Base-by-base conservation (phyloP, 2,113 vertebrate species). In the Halcyon senegalensis region DNA sequence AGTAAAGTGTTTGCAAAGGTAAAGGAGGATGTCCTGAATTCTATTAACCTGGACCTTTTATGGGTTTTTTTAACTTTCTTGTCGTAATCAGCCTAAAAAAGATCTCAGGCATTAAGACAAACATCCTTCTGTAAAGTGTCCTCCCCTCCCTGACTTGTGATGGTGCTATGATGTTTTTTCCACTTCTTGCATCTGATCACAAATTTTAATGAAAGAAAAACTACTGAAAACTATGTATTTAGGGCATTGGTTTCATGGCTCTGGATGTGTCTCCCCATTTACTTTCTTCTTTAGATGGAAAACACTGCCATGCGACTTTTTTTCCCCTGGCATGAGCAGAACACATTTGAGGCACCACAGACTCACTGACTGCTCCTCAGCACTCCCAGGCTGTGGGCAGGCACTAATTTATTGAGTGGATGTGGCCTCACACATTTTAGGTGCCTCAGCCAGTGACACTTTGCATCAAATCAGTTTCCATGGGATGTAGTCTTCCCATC, bases 401-500 rank as follows among this genome's bases (percentile, higher is more conserved):
- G 33, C 0, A 0, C 23, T 50, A 13, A 3, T 64, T 31, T 43
- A 51, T 48, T 0, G 2, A 24, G 23, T 35, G 6, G 11, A 35
- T 70, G 43, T 60, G 39, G 28, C 31, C 68, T 58, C 50, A 69
- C n/a, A 9, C 13, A 9, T 15, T 24, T 21, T 7, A 33, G 31
- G 9, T 50, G 5, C 25, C 25, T 69, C 43, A n/a, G 18, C 41
- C 44, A 24, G 25, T 19, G 44, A 39, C 0, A 5, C 33, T 27
- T 75, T 30, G 8, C 17, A 30, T 53, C 35, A 15, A 41, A 16
- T 33, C 0, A 0, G 0, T 60, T 56, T 62, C 35, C 1, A 2
- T 44, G 39, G 43, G 18, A 67, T 16, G 44, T 20, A 46, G 35
- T 8, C 24, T 58, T 74, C 50, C 21, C 7, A 0, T 68, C 69